Evolutionary conservation across 2,797 vertebrate species (phyloP), one percentile per base, ranked within the genome.

Genomic region (Dendrocincla tyrannina): DNA sequence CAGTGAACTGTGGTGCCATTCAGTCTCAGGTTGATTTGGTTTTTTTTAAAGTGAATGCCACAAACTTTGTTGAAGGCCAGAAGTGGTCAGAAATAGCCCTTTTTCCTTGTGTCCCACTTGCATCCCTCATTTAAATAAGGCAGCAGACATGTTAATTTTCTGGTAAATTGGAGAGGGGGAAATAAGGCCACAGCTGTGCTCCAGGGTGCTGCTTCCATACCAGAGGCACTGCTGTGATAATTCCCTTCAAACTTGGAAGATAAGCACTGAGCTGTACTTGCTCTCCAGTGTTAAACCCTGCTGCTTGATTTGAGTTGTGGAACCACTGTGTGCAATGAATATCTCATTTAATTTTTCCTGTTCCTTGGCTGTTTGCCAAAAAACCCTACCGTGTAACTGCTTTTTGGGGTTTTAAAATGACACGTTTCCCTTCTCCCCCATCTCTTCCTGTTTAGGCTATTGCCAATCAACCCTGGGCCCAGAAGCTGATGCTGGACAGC

Each of bases 381-480:
- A 69, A 6, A 32, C 39, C 47, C 39, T 41, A 1, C 37, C 37
- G 33, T 7, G 9, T 49, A 13, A 60, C 22, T 74, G 66, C 1
- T 4, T 64, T 32, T 50, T 3, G 6, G 3, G 7, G 3, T 33
- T 74, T 78, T 50, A 22, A 64, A 73, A 13, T 33, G 52, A 60
- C 23, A 11, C 28, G 58, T 86, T 95, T 30, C 30, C 7, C 53
- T 7, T 32, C 16, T 19, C 30, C 11, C 10, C 17, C 14, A 58
- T 93, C 39, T 94, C 33, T 96, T 95, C 20, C 16, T 9, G 28
- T 95, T 76, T 67, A 99, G 99, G 99, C 99, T n/a, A 98, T 99
- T 58, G 98, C 98, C 52, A 96, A 98, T 70, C 99, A 99, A 52
- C 98, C 98, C 0, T 99, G 99, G 99, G 99, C 98, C 82, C 99